Evolutionary conservation across 2,888 invertebrate genomes (phyloP), one percentile per base, ranked within the genome.

Genomic region (Tenthredo notha): DNA sequence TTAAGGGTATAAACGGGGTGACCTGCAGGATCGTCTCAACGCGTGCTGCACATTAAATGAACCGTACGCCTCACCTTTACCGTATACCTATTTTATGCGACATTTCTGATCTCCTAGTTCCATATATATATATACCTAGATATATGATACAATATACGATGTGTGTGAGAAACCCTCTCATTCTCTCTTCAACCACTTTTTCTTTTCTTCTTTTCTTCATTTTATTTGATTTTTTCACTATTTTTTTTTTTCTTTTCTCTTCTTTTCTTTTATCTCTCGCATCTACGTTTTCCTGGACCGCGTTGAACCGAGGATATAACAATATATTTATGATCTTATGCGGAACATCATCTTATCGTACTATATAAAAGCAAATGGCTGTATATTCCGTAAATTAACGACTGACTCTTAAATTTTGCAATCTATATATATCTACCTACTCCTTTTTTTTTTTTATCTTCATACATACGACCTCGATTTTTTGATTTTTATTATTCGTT

Each of bases 1-100:
- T 67, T 67, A 25, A 74, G 40, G 74, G 74, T 43, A 74, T 43
- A 74, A 74, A 74, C 74, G 74, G 74, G 40, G 43, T 74, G 43
- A 74, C 43, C 43, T 25, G 74, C 12, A 43, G 40, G 74, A 74
- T 74, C 43, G 74, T 74, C 43, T 74, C 40, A 9, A 43, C 74
- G 74, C 74, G 74, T 74, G 74, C 43, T 74, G 40, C 43, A 74
- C 74, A 25, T 43, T 74, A 74, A 74, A 74, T 43, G 43, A 40
- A 40, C 12, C 74, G 74, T 25, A 43, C 25, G 43, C 21, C 25
- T 40, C 40, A 43, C 74, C 43, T 43, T 74, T 43, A n/a, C n/a
- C 40, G 12, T 40, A 21, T 74, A 74, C 21, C 15, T 37, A 74
- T 43, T 40, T 74, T 40, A 12, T 74, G 43, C 74, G 40, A 43